phyloP scores from a whole-genome alignment of 1,140 invertebrate genomes.

The Macrostomum lignano region DNA sequence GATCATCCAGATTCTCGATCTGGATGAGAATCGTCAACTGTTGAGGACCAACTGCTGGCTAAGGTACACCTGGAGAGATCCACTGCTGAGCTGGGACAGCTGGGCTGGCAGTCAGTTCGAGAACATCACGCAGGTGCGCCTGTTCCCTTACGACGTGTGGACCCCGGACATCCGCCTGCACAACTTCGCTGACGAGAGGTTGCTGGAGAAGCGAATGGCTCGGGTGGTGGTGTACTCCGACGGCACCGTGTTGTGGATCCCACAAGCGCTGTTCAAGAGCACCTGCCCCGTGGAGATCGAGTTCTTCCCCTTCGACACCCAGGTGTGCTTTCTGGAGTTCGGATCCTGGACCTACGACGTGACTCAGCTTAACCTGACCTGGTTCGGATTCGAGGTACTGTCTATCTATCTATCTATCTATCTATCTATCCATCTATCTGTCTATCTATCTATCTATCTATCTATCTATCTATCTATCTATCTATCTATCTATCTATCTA shows the following conservation, averaged over 20 bases:
- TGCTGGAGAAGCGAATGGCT: slow-evolving; percentile 2
- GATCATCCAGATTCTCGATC: slow-evolving; percentile 10
- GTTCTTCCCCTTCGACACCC: slow-evolving; percentile 39
- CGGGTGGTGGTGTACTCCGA: slow-evolving; percentile 1
- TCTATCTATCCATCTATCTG: too few relatives aligned
- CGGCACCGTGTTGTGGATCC: slow-evolving; percentile 31
- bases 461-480: too few relatives aligned
- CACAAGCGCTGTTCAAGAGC: slow-evolving; percentile 36
- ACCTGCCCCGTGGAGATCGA: slow-evolving; percentile 37
- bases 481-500: too few relatives aligned
- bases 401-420: too few relatives aligned
- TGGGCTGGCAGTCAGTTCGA: slow-evolving; percentile 22
- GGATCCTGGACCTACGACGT: slow-evolving; percentile 5
- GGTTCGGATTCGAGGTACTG: too few relatives aligned
- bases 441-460: too few relatives aligned
- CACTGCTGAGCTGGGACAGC: slow-evolving; percentile 25
- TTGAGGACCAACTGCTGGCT: slow-evolving; percentile 47
- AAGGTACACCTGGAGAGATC: slow-evolving; percentile 38
- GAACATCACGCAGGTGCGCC: slow-evolving; percentile 12
- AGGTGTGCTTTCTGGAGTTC: slow-evolving; percentile 5
- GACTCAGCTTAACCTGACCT: not conserved
- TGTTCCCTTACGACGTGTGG: slow-evolving; percentile 16
- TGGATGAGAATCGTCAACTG: slow-evolving; percentile 38
- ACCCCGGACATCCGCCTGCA: slow-evolving; percentile 28
- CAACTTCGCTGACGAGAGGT: slow-evolving; percentile 10